Base-by-base conservation (phyloP, 2,888 invertebrate genomes). In the Callimorpha dominula region DNA sequence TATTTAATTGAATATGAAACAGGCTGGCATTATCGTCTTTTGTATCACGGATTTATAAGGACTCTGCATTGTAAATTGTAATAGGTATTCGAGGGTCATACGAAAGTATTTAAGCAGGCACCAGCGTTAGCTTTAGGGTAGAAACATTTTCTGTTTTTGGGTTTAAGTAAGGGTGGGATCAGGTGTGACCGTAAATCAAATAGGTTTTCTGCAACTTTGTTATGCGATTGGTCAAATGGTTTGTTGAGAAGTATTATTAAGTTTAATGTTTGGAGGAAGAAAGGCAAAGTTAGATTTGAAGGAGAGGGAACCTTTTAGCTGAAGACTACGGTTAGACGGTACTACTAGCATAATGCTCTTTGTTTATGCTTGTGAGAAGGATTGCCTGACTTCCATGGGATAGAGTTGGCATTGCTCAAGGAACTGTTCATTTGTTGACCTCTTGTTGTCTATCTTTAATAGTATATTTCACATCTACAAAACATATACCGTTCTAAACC, bases 1-100 rank as follows among this genome's bases (percentile, higher is more conserved):
- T 96, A 96, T 96, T 96, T 97, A 97, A 97, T 97, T 97, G 97
- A 97, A 97, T 97, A 97, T 96, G 96, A 96, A 97, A 96, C 96
- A 95, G 90, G 90, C 87, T 85, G 93, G 95, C 89, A 94, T 95
- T 96, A 95, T 87, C 92, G 88, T 95, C 93, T 93, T 96, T 96
- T 96, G 94, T 95, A 86, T 85, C 82, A 81, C 84, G 94, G 94
- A 92, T 94, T 94, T 93, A 88, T 85, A 81, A 85, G 93, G 93
- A 93, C 93, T 91, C 89, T 80, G 83, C 75, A 83, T 85, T 88
- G 92, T 89, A 91, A 90, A 90, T 87, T 89, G 88, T 90, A 86
- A 89, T 86, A 90, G 86, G 89, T 91, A 92, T 91, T 91, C 86
- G 91, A 93, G 93, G 93, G 92, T 90, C 91, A 94, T 91, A 92